Percentiles rank a stretch among this genome's conserved stretches.
Evolutionary conservation across 2,888 invertebrate genomes (phyloP).

Genomic region (Catocala sponsa): DNA sequence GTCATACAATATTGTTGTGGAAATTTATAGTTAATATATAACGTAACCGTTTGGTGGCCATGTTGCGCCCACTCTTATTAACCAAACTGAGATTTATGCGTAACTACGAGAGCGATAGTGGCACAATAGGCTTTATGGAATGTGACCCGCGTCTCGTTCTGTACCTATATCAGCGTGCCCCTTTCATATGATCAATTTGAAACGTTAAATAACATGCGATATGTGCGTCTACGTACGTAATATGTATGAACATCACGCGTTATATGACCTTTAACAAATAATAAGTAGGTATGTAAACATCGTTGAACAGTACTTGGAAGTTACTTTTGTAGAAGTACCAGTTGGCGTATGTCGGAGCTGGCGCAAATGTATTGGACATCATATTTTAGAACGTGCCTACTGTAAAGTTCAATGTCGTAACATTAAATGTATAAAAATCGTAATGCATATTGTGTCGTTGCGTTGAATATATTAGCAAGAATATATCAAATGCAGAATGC

Average conservation of each 20-base stretch:
- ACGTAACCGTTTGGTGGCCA: slow-evolving; percentile 73
- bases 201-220: slow-evolving; percentile 21
- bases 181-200: slow-evolving; percentile 50
- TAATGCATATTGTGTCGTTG: too few species aligned
- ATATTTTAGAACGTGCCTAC: too few species aligned
- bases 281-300: not conserved
- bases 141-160: slow-evolving; percentile 74
- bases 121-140: slow-evolving; percentile 82
- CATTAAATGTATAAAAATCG: too few species aligned
- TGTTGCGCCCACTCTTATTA: slow-evolving; percentile 83
- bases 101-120: slow-evolving; percentile 74
- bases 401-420: too few species aligned
- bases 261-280: not conserved
- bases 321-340: not conserved
- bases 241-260: not conserved
- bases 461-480: too few species aligned
- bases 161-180: slow-evolving; percentile 48
- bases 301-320: not conserved
- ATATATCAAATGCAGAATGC: too few species aligned
- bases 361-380: too few species aligned
- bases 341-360: not conserved
- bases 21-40: slow-evolving; percentile 67
- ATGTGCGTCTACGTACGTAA: not conserved
- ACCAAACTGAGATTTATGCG: slow-evolving; percentile 84
- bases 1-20: slow-evolving; percentile 40